These are phyloP conservation scores for Glaucopsyche alexis DNA, from an alignment of 2,888 invertebrate species.

Conservation along the genomic window DNA sequence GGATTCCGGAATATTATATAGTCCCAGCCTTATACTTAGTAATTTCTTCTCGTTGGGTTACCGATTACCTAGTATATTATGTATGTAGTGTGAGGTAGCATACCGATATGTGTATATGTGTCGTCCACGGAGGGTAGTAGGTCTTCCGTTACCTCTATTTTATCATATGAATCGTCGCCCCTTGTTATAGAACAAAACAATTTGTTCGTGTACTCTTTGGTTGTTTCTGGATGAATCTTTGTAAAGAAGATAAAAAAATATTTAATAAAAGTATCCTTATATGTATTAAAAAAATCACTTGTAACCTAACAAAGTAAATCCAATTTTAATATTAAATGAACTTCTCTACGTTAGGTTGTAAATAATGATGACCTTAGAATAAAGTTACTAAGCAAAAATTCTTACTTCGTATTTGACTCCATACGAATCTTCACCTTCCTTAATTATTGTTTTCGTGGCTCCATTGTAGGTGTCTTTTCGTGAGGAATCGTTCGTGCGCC, in stretches of 20 bases:
- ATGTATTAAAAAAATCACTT: slow-evolving; percentile 3
- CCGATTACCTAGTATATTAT: too few relatives aligned
- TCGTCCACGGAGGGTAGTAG: too few relatives aligned
- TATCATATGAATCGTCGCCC: slow-evolving; percentile 33
- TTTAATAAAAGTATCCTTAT: not conserved
- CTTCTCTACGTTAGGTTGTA: too few relatives aligned
- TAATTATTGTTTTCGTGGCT: slow-evolving; percentile 47
- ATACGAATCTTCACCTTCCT: slow-evolving; percentile 25
- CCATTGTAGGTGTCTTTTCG: slow-evolving; percentile 57
- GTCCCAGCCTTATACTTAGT: too few relatives aligned
- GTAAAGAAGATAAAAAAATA: slow-evolving; percentile 6
- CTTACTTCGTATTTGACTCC: slow-evolving; percentile 47
- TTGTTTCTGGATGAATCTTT: slow-evolving; percentile 53
- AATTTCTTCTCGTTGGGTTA: too few relatives aligned
- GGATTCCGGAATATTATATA: too few relatives aligned
- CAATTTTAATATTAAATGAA: too few relatives aligned
- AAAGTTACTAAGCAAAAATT: not conserved
- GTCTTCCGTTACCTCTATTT: too few relatives aligned
- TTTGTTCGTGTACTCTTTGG: slow-evolving; percentile 39
- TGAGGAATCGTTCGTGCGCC: slow-evolving; percentile 48
- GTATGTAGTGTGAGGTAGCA: not conserved
- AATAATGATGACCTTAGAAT: not conserved
- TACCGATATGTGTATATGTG: not conserved
- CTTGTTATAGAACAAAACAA: slow-evolving; percentile 38
- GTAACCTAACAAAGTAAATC: too few relatives aligned